phyloP scores from a whole-genome alignment of 2,888 invertebrate genomes.

The Amblyteles armatorius region DNA sequence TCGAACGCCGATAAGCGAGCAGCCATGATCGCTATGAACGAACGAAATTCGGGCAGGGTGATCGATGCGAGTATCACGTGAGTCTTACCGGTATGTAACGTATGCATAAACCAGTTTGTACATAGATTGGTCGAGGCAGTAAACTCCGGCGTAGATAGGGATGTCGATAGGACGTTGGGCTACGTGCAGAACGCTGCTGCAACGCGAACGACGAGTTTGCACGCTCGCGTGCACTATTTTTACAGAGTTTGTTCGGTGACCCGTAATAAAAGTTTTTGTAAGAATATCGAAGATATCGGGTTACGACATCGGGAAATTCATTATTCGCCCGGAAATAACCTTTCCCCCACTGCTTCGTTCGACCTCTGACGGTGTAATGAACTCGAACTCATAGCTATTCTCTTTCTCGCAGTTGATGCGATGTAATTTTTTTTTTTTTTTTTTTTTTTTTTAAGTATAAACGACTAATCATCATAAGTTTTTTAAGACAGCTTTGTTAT shows the following conservation, averaged over 20 bases:
- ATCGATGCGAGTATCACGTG: constrained; percentile 69
- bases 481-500: too few relatives aligned
- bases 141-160: constrained; percentile 46
- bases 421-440: not conserved
- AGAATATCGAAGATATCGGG: constrained; percentile 21
- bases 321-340: not conserved
- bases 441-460: not conserved
- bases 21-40: constrained; percentile 57
- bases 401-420: not conserved
- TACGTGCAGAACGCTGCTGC: constrained; percentile 37
- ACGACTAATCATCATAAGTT: not conserved
- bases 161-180: constrained; percentile 50
- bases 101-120: not conserved
- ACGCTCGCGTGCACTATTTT: constrained; percentile 35
- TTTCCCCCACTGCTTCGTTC: not conserved
- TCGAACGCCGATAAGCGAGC: constrained; percentile 41
- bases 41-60: constrained; percentile 64
- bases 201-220: constrained; percentile 43
- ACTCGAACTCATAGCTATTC: not conserved
- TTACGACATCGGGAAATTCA: not conserved
- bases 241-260: constrained; percentile 16
- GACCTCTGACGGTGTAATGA: not conserved
- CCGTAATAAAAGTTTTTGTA: constrained; percentile 21
- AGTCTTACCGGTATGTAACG: constrained; percentile 35
- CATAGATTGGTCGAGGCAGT: constrained; percentile 17